Conservation (phyloP, 2,797 vertebrate species). For the Dendrocincla fuliginosa region DNA sequence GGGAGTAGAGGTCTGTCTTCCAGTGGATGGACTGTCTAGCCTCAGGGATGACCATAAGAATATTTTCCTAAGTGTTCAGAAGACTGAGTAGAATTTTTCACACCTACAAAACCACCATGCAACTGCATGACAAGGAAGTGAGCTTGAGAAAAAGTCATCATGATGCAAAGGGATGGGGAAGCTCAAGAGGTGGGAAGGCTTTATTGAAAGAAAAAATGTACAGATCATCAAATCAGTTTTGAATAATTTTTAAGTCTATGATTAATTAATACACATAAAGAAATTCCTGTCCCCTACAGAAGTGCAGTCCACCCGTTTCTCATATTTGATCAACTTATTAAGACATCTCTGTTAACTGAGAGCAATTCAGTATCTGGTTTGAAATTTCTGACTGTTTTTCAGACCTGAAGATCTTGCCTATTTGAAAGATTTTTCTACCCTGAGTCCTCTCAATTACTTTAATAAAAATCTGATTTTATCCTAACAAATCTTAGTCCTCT, state of each 20-base stretch:
- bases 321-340: neutral
- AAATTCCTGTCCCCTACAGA: neutral
- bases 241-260: neutral
- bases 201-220: neutral
- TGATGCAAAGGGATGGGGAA: neutral
- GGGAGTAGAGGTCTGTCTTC: neutral
- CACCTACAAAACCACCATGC: rapidly evolving
- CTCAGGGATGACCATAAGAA: neutral
- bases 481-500: neutral
- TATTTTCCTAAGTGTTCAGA: neutral
- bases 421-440: neutral
- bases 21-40: neutral
- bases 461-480: neutral
- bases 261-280: neutral
- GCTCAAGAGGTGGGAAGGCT: neutral
- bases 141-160: neutral
- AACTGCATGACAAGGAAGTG: neutral
- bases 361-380: neutral
- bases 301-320: neutral
- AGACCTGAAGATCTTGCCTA: neutral
- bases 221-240: neutral
- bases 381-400: neutral
- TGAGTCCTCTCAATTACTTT: neutral
- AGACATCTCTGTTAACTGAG: neutral
- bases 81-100: neutral